A percentile compares a stretch with the other conserved stretches of the same genome.
Evolutionary conservation across 1,140 invertebrate species (phyloP).

Genomic region (Calliopsis andreniformis): DNA sequence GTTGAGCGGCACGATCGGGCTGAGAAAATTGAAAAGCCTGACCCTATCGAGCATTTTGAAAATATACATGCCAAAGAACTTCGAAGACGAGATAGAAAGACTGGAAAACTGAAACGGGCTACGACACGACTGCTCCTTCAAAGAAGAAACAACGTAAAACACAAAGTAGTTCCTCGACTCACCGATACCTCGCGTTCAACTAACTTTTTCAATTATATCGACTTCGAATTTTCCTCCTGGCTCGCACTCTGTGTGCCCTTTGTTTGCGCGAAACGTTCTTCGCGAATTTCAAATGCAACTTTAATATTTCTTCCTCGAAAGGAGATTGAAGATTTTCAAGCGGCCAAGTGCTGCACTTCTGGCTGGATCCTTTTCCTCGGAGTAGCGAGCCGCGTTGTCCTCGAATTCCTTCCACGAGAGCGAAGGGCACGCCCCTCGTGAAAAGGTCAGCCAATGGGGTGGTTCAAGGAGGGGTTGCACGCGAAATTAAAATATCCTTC

Average conservation of each 20-base stretch:
- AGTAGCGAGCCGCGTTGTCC: background rate
- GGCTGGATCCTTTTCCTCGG: no score
- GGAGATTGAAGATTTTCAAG: background rate
- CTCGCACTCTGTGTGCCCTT: background rate
- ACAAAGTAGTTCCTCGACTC: background rate
- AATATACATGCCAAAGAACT: background rate
- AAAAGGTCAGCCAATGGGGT: slow-evolving; percentile 66
- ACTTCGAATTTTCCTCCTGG: background rate
- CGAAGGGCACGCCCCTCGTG: slow-evolving; percentile 65
- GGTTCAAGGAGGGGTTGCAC: slow-evolving; percentile 60
- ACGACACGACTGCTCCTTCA: background rate
- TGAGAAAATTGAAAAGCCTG: slow-evolving; percentile 8
- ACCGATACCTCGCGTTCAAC: background rate
- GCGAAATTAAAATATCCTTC: slow-evolving; percentile 75
- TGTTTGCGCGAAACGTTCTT: background rate
- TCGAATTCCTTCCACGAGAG: no score
- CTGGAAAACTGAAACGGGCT: slow-evolving; percentile 1
- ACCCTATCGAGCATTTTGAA: background rate
- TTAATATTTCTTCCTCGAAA: background rate
- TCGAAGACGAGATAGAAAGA: background rate
- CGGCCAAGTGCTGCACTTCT: no score
- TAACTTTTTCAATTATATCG: background rate
- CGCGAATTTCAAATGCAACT: background rate
- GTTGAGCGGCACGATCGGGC: background rate
- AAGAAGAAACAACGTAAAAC: background rate